Percentiles rank a stretch among this genome's conserved stretches.
Evolutionary conservation across 2,888 invertebrate genomes (phyloP).

Genomic region (Machimus rusticus): DNA sequence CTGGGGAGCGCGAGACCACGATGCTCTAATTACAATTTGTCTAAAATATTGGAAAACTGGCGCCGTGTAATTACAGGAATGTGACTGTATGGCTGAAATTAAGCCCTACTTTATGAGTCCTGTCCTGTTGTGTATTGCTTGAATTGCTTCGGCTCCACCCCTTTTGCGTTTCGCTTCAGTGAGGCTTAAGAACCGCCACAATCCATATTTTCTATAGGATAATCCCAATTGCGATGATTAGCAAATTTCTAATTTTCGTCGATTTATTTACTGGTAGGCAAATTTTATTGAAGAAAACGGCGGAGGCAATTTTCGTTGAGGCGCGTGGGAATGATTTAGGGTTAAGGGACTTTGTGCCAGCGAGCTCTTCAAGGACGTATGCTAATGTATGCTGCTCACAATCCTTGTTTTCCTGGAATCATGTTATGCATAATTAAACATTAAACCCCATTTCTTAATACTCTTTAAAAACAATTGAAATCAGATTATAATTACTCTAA

Average conservation of each 20-base stretch:
- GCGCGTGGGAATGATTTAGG: background rate
- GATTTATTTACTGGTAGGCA: background rate
- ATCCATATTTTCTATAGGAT: background rate
- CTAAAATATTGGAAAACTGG: background rate
- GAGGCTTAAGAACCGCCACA: background rate
- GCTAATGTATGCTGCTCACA: no score
- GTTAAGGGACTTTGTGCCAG: background rate
- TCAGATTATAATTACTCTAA: no score
- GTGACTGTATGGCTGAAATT: background rate
- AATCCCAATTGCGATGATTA: background rate
- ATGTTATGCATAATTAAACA: no score
- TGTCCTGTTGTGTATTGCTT: no score
- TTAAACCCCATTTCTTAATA: no score
- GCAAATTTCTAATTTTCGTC: background rate
- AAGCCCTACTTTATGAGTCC: background rate
- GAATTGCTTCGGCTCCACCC: background rate
- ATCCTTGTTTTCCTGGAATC: no score
- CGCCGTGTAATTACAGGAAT: background rate
- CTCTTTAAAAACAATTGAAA: no score
- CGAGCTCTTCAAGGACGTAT: no score
- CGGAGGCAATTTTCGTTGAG: background rate
- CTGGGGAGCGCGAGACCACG: background rate
- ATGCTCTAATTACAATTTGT: background rate
- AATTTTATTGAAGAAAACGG: background rate
- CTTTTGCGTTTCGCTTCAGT: background rate